Base-by-base conservation (phyloP, 2,888 invertebrate genomes). In the Cistogaster globosa region DNA sequence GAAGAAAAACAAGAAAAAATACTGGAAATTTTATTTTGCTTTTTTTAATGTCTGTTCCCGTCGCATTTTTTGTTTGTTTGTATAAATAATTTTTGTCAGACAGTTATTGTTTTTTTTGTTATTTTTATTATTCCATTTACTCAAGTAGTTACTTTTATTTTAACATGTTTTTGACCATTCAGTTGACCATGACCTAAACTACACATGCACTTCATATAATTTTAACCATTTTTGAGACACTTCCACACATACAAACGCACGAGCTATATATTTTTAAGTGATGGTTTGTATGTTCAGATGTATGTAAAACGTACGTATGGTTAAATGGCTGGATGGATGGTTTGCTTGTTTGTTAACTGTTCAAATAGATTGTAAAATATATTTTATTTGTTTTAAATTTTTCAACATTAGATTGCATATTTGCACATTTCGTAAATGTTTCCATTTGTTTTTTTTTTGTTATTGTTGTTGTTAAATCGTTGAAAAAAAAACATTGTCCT, bases 111-210 rank as follows among this genome's bases (percentile, higher is more conserved):
- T 26, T 26, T 26, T 26, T 26, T 26, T n/a, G 36, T 60, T 32
- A 8, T 32, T 32, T 5, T 32, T 8, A 7, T 32, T 8, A 14
- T 67, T 67, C 20, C 16, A 16, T 48, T 48, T 58, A 60, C 51
- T 32, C 32, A 68, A 42, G 51, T 60, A 57, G 45, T 48, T 75
- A 68, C 36, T 62, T 68, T 57, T 69, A 65, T 53, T 77, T 63
- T 79, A 65, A 81, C 69, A 81, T 85, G 81, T 77, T 81, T 84
- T 85, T 69, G 81, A 78, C 84, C 81, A 81, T 74, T 77, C 77
- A 74, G 69, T 85, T 85, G 84, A 81, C 84, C 84, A 85, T 85
- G 84, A 85, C 84, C 84, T 85, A 85, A 85, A 85, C 84, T 81
- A 74, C 51, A 80, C 60, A 14, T 67, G 14, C 45, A 18, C 12